Evolutionary conservation across 2,797 vertebrate species (phyloP).

Genomic region (Odontamblyopus lacepedii): DNA sequence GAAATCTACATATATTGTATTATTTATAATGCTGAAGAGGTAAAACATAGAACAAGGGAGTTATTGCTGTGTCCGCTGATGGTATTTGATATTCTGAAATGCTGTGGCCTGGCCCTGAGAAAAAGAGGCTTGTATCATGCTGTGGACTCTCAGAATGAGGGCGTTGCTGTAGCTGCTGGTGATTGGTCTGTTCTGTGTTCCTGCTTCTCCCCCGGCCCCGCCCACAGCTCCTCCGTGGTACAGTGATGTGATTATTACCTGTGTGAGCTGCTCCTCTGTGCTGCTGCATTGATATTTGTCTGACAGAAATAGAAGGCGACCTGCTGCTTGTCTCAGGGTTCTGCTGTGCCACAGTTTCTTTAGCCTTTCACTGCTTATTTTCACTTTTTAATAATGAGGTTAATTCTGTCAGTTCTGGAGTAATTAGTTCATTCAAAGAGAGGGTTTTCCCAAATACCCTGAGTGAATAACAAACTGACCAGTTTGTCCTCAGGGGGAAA

Average conservation of each 20-base stretch:
- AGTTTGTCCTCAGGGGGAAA: too few relatives aligned
- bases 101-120: background rate
- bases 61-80: too few relatives aligned
- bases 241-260: constrained; percentile 50
- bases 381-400: background rate
- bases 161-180: background rate
- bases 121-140: background rate
- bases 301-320: constrained; percentile 1
- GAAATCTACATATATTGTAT: too few relatives aligned
- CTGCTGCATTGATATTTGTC: constrained; percentile 31
- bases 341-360: background rate
- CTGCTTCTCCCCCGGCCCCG: constrained; percentile 30
- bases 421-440: background rate
- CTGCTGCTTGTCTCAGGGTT: constrained; percentile 1
- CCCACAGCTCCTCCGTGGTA: constrained; percentile 32
- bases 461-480: background rate
- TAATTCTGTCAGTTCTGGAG: background rate
- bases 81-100: background rate
- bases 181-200: background rate
- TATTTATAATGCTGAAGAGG: background rate
- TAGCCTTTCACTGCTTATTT: background rate
- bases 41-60: background rate
- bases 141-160: background rate
- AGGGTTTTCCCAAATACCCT: background rate
- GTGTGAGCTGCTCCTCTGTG: constrained; percentile 19